Evolutionary conservation across 2,113 vertebrate species (phyloP).

Genomic region (Phocoena phocoena): DNA sequence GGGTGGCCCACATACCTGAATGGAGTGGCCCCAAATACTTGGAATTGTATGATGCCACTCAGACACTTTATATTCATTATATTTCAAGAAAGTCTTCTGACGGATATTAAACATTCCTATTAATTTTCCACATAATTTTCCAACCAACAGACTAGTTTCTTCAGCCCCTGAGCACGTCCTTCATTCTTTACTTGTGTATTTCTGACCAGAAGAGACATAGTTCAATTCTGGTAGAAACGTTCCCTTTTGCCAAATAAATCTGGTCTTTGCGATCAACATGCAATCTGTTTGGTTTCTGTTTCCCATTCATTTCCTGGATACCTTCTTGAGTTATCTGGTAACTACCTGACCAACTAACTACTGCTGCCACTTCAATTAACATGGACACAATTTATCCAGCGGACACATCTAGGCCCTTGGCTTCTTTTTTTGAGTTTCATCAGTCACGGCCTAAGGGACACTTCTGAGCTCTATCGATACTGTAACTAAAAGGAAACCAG

Average conservation of each 20-base stretch:
- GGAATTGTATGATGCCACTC: neutral
- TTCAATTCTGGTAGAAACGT: neutral
- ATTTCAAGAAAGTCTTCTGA: neutral
- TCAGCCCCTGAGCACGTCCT: neutral
- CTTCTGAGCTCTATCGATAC: neutral
- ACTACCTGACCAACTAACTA: neutral
- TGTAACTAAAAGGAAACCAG: neutral
- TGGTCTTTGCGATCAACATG: neutral
- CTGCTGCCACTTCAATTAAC: neutral
- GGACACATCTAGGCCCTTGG: neutral
- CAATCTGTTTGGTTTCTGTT: neutral
- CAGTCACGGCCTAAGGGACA: neutral
- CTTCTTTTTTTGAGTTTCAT: neutral
- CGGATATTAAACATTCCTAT: neutral
- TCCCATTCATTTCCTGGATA: slow-evolving; percentile 19
- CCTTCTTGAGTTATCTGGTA: neutral
- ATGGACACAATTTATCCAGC: neutral
- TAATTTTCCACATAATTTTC: neutral
- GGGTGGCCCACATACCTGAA: neutral
- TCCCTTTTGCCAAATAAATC: neutral
- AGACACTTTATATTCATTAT: neutral
- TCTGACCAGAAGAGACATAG: neutral
- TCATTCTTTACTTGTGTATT: neutral
- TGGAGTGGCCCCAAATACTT: neutral
- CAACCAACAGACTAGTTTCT: neutral